Conservation (phyloP, 2,888 invertebrate genomes). For the Apamea sordens region DNA sequence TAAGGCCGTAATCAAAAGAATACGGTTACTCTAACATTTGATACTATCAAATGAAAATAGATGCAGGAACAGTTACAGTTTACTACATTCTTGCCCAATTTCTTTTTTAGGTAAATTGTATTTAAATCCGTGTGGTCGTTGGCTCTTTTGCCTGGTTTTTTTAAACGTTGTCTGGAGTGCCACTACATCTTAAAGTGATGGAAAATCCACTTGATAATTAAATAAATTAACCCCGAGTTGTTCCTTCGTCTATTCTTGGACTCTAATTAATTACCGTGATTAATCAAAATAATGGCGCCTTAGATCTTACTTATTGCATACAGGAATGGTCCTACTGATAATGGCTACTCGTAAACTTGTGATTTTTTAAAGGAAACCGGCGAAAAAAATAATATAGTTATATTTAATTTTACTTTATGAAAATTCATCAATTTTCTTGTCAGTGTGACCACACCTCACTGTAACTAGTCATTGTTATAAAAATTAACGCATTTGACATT, state of each 20-base stretch:
- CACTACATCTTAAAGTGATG: background rate
- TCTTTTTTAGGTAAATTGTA: conserved; percentile 10
- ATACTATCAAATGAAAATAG: conserved; percentile 56
- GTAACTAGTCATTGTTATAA: conserved; percentile 40
- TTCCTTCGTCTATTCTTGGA: background rate
- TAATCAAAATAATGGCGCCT: conserved; percentile 13
- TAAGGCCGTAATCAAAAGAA: conserved; percentile 71
- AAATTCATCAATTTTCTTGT: background rate
- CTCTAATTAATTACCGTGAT: conserved; percentile 10
- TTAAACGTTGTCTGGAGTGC: background rate
- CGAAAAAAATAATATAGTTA: background rate
- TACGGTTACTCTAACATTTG: conserved; percentile 46
- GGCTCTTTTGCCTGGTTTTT: conserved; percentile 3
- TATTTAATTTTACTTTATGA: background rate
- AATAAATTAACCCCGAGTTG: background rate
- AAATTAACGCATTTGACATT: conserved; percentile 59
- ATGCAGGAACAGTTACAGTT: conserved; percentile 45
- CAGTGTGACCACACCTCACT: conserved; percentile 40
- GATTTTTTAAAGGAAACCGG: background rate
- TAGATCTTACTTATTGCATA: background rate
- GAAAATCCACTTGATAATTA: conserved; percentile 17
- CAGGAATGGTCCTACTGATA: background rate
- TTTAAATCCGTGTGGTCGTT: conserved; percentile 13
- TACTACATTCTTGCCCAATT: conserved; percentile 20
- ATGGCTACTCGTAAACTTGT: background rate